phyloP scores from a whole-genome alignment of 2,797 vertebrate genomes.

The Loriculus beryllinus region DNA sequence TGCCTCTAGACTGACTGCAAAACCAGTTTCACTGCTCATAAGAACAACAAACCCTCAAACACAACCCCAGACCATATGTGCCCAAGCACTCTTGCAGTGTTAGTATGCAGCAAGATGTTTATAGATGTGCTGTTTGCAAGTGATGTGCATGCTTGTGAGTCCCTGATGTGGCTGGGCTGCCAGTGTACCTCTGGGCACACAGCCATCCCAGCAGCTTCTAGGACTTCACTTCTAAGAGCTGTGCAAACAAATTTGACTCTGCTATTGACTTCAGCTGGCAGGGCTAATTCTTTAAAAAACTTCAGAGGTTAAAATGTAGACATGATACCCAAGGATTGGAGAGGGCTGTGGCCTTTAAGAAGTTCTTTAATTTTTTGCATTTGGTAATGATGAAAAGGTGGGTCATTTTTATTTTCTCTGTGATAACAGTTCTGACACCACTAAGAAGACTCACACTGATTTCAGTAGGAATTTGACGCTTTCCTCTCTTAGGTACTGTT shows the following conservation, averaged over 20 bases:
- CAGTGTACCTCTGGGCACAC: neutral
- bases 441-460: neutral
- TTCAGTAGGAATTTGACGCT: neutral
- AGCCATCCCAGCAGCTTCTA: neutral
- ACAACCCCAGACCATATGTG: neutral
- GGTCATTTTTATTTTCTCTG: neutral
- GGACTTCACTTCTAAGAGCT: neutral
- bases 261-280: neutral
- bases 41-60: neutral
- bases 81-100: accelerated
- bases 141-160: neutral
- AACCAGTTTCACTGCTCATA: neutral
- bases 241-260: neutral
- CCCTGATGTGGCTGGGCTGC: neutral
- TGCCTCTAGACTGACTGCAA: neutral
- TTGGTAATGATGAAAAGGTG: neutral
- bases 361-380: neutral
- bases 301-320: neutral
- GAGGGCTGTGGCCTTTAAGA: neutral
- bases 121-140: neutral
- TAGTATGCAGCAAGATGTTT: neutral
- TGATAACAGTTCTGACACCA: neutral
- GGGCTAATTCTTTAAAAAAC: neutral
- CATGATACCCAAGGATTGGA: accelerated
- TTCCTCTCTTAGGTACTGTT: neutral